Conservation (phyloP, 2,113 vertebrate genomes). For the Xiphophorus maculatus region DNA sequence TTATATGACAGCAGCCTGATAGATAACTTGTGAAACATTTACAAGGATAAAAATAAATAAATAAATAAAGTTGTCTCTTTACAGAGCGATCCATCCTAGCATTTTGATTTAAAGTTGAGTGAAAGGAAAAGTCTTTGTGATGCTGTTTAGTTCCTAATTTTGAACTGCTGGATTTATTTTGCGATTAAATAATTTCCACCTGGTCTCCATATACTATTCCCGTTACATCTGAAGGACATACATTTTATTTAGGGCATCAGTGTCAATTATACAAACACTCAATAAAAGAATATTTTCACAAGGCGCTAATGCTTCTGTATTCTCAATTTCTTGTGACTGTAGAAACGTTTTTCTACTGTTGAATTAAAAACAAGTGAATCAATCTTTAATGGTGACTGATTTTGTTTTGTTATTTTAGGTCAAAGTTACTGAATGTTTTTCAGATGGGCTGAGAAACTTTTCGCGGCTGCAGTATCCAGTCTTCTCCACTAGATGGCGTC, state of each 20-base stretch:
- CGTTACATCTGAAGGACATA: no score
- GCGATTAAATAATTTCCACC: no score
- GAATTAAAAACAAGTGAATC: background rate
- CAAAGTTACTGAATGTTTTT: background rate
- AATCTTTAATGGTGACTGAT: background rate
- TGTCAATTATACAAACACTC: no score
- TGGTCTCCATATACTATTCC: no score
- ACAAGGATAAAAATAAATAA: background rate
- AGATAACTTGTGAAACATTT: background rate
- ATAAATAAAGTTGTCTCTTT: background rate
- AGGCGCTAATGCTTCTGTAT: background rate
- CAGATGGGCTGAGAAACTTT: background rate
- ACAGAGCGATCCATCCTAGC: background rate
- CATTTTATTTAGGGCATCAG: no score
- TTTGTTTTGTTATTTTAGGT: background rate
- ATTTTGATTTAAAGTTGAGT: background rate
- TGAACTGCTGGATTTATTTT: no score
- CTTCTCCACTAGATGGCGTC: slow-evolving; percentile 53
- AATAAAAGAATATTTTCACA: background rate
- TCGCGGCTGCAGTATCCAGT: background rate
- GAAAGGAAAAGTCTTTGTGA: background rate
- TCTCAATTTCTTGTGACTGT: background rate
- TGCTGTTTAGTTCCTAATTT: no score
- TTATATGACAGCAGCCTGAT: no score
- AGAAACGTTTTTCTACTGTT: background rate